Percentiles rank a stretch among this genome's conserved stretches.
Conservation (phyloP, 2,888 invertebrate species). For the Torymus tubicola region DNA sequence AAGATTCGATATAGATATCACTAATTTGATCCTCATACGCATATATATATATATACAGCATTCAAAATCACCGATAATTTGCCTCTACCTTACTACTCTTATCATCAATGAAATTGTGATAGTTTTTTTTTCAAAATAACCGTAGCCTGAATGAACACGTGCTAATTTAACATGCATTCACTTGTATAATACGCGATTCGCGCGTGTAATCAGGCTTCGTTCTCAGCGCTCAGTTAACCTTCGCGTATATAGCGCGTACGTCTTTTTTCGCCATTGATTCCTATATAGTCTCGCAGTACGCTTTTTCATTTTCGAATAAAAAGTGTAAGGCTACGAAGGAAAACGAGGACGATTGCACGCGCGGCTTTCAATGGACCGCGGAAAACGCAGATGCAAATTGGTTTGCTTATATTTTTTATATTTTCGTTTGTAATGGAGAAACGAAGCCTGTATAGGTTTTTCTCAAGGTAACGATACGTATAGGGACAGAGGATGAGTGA, state of each 20-base stretch:
- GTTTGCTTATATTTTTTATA: background rate
- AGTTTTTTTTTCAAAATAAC: no score
- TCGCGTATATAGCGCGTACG: background rate
- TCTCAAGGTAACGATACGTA: no score
- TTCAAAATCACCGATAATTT: no score
- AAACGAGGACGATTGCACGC: constrained; percentile 1
- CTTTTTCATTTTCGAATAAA: constrained; percentile 19
- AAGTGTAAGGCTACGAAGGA: constrained; percentile 9
- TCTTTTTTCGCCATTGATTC: constrained; percentile 1
- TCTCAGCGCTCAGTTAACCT: background rate
- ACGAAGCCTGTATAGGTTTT: no score
- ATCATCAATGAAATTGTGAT: no score
- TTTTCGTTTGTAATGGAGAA: background rate
- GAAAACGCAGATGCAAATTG: constrained; percentile 15
- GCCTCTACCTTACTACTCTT: no score
- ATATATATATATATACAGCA: no score
- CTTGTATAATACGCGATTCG: background rate
- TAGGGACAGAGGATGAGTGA: no score
- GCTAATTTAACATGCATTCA: constrained; percentile 19
- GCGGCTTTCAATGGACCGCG: background rate
- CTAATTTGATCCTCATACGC: no score
- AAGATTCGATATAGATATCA: no score
- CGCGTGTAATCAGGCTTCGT: background rate
- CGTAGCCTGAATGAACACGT: background rate
- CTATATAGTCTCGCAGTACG: no score